Base-by-base conservation (phyloP, 2,113 vertebrate genomes). In the Phyllostomus hastatus region DNA sequence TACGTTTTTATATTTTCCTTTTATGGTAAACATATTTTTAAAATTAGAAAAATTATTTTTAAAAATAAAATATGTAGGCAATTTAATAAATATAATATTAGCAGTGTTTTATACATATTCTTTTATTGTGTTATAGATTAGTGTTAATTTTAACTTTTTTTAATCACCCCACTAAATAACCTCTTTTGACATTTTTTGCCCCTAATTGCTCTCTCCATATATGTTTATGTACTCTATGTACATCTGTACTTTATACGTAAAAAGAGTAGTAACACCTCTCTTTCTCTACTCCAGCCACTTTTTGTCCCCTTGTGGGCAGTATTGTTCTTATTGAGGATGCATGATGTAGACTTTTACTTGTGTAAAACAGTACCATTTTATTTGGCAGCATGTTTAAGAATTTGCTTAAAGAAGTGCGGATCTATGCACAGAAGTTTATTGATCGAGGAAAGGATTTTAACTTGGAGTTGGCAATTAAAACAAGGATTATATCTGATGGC, bases 351-450 rank as follows among this genome's bases (percentile, higher is more conserved):
- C n/a, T 8, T 81, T 90, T 61, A 38, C 6, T 9, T 91, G 12
- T 94, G 75, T 91, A 95, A 94, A 92, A 81, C 31, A 33, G 2
- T 67, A 48, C 6, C 33, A 14, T 97, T 96, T 95, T 96, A 57
- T 97, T 97, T 75, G 78, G 78, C 98, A 99, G 99, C 43, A 99
- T 99, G 99, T 99, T 99, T 97, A 99, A 99, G 98, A 99, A 99
- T 98, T 98, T 99, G 97, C 98, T 99, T 97, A 99, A 99, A 98
- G 99, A 99, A 98, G 99, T 99, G 89, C 98, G 99, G 80, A 99
- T 99, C 93, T 99, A 99, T 35, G 99, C 99, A 43, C 99, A 99
- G 94, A 99, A 99, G 98, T 99, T 99, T 97, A 99, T 99, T 90
- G 99, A 99, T 98, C 92, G 99, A 97, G 99, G 99, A 80, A 99